phyloP scores from a whole-genome alignment of 2,888 invertebrate species.

The Anaspis maculata region DNA sequence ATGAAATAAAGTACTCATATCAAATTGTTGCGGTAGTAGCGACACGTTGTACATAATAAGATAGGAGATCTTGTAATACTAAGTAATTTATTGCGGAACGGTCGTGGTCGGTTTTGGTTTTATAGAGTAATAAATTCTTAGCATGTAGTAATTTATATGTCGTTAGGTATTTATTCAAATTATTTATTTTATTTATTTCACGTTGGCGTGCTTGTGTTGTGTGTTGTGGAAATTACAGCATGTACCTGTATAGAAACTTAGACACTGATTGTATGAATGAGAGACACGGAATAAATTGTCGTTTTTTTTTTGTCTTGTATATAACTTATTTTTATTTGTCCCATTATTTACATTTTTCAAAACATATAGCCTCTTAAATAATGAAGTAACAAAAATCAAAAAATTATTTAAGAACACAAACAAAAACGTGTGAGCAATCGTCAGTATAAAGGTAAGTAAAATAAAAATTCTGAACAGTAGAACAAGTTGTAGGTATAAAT shows the following conservation, averaged over 20 bases:
- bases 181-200: slow-evolving; percentile 18
- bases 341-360: slow-evolving; percentile 20
- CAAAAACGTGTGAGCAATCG: slow-evolving; percentile 13
- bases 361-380: slow-evolving; percentile 20
- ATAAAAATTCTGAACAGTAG: neutral
- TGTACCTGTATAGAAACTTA: slow-evolving; percentile 28
- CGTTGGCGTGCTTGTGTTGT: too few relatives aligned
- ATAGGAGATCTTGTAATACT: slow-evolving; percentile 6
- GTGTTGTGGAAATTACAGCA: too few relatives aligned
- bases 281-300: slow-evolving; percentile 5
- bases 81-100: slow-evolving; percentile 13
- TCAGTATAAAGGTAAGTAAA: slow-evolving; percentile 6
- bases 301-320: slow-evolving; percentile 12
- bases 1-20: too few relatives aligned
- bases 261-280: slow-evolving; percentile 1
- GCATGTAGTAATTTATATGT: slow-evolving; percentile 3
- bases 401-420: slow-evolving; percentile 6
- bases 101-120: slow-evolving; percentile 23
- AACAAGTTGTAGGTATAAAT: slow-evolving; percentile 4
- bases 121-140: slow-evolving; percentile 11
- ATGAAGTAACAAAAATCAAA: slow-evolving; percentile 12
- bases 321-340: slow-evolving; percentile 17
- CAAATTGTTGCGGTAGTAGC: too few relatives aligned
- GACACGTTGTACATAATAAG: slow-evolving; percentile 8
- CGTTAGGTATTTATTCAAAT: slow-evolving; percentile 18